Evolutionary conservation across 92 coral and sea anemone species (phyloP).

Genomic region (Zoanthus sansibaricus): DNA sequence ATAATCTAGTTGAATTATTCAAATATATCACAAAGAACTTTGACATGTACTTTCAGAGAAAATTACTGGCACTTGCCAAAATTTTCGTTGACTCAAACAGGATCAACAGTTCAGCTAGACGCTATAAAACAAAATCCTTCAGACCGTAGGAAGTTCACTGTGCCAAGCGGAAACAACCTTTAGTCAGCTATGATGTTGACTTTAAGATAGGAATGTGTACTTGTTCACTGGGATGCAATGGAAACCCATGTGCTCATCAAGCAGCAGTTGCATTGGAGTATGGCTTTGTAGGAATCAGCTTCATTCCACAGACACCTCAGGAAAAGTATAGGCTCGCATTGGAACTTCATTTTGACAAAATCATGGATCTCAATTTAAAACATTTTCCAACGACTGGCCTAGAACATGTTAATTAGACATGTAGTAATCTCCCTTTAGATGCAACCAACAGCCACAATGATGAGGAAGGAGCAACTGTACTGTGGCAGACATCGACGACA

Average conservation of each 20-base stretch:
- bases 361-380: neutral
- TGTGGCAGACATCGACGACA: neutral
- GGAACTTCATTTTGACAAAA: neutral
- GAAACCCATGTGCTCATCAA: conserved; percentile 68
- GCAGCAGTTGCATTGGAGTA: conserved; percentile 58
- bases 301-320: conserved; percentile 46
- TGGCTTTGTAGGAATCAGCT: conserved; percentile 36
- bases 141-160: conserved; percentile 51
- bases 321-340: conserved; percentile 50
- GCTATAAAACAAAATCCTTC: conserved; percentile 31
- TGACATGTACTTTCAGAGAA: conserved; percentile 60
- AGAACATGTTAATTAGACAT: neutral
- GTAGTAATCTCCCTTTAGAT: neutral
- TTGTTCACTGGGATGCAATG: conserved; percentile 61
- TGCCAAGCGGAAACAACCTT: conserved; percentile 48
- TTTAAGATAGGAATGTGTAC: conserved; percentile 46
- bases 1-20: conserved; percentile 62
- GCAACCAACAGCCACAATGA: neutral
- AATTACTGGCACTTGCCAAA: conserved; percentile 55
- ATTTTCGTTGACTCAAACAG: conserved; percentile 49
- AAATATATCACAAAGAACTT: conserved; percentile 61
- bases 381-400: neutral
- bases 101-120: conserved; percentile 42
- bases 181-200: conserved; percentile 49
- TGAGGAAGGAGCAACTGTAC: neutral